Evolutionary conservation across 1,140 invertebrate genomes (phyloP), one percentile per base, ranked within the genome.

Genomic region (Eupristina koningsbergeri): DNA sequence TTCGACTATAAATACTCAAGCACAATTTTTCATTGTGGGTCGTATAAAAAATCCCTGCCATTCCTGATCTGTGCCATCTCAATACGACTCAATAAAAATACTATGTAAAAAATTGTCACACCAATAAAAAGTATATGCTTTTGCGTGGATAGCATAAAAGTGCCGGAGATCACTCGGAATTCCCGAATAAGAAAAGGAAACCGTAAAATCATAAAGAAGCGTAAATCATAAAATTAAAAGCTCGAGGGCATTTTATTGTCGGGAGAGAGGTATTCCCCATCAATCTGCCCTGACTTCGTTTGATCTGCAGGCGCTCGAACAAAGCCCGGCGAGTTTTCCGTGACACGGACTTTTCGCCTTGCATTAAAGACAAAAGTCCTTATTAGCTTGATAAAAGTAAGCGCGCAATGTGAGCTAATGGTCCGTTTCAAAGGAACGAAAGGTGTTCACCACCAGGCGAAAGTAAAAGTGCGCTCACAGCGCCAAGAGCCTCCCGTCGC

Each of bases 381-480:
- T 71, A 71, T 71, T 67, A 67, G 64, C 17, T 36, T 67, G 41
- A 71, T 71, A 71, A 71, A 41, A 41, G 67, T 41, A 41, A 71
- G 67, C 67, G 67, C 41, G 67, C 34, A 36, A 26, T 34, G 67
- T 26, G 39, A 61, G 47, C 47, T 45, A 76, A 67, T 63, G 81
- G 58, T 74, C 69, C 53, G 69, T 67, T 50, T 82, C 36, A 36
- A 74, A 74, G 53, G 36, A 39, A 78, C 41, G 74, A 83, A 41
- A 78, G 81, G 81, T 78, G 81, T 78, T 78, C 61, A 58, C 74
- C 74, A 69, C 47, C 3, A 34, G 29, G 74, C 45, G 81, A 83
- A 83, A 83, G 81, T 83, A 83, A 83, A 83, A 83, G 81, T 83
- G 80, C 50, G 3, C 50, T 73, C 41, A 19, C n/a, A 19, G 13